phyloP scores from a whole-genome alignment of 1,140 invertebrate genomes.

The Diploscapter pachys region DNA sequence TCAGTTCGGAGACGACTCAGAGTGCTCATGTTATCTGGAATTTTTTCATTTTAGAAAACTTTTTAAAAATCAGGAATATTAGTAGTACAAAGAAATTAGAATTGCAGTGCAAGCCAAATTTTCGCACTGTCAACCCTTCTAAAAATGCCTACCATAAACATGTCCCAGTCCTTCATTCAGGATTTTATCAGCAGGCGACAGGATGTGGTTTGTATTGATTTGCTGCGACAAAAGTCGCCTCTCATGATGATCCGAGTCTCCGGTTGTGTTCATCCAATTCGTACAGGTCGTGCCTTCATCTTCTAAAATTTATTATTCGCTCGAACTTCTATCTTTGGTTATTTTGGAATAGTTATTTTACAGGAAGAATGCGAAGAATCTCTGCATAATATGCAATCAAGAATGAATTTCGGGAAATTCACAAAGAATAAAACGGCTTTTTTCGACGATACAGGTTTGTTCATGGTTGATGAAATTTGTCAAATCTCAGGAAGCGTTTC shows the following conservation, averaged over 20 bases:
- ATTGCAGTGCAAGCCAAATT: neutral
- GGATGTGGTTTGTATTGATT: constrained; percentile 18
- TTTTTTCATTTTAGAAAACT: constrained; percentile 2
- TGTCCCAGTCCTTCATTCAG: constrained; percentile 26
- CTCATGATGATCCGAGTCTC: constrained; percentile 10
- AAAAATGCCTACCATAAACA: constrained; percentile 15
- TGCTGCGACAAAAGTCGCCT: constrained; percentile 12
- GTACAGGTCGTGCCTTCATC: too few relatives aligned
- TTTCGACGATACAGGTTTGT: too few relatives aligned
- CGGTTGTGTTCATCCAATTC: neutral
- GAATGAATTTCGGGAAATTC: too few relatives aligned
- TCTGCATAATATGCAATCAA: too few relatives aligned
- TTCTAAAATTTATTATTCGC: too few relatives aligned
- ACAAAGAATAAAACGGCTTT: too few relatives aligned
- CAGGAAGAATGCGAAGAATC: too few relatives aligned
- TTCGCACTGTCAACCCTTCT: neutral
- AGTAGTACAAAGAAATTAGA: too few relatives aligned
- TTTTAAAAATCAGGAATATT: neutral
- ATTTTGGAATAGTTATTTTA: too few relatives aligned
- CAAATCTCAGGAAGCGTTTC: too few relatives aligned
- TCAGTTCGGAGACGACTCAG: constrained; percentile 22
- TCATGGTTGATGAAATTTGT: too few relatives aligned
- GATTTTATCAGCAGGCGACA: constrained; percentile 31
- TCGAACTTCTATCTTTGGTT: too few relatives aligned
- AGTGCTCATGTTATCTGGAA: constrained; percentile 15